A percentile compares a stretch with the other conserved stretches of the same genome.
Evolutionary conservation across 2,113 vertebrate genomes (phyloP).

Genomic region (Pipra filicauda): DNA sequence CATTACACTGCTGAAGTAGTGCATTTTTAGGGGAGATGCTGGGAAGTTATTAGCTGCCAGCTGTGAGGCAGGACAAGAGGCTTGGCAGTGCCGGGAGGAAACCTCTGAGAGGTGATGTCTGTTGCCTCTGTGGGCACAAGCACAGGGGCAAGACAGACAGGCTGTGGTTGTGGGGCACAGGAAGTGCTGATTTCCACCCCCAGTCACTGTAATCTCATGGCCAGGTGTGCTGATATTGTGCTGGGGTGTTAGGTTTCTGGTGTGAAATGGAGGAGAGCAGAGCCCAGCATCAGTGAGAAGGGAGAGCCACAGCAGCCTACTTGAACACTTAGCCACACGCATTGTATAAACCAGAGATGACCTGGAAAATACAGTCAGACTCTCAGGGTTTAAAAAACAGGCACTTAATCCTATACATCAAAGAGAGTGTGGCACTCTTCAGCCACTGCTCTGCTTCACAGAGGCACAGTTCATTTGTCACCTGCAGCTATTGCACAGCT

Average conservation of each 20-base stretch:
- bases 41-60: constrained; percentile 30
- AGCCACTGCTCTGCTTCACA: neutral
- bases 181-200: neutral
- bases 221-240: rapidly evolving
- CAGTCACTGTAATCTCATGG: rapidly evolving
- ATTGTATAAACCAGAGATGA: neutral
- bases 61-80: neutral
- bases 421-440: neutral
- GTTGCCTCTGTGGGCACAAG: rapidly evolving
- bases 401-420: neutral
- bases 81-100: neutral
- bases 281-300: neutral
- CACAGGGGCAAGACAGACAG: neutral
- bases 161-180: rapidly evolving
- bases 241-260: neutral
- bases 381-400: neutral
- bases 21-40: constrained; percentile 36
- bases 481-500: neutral
- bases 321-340: rapidly evolving
- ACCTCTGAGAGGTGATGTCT: neutral
- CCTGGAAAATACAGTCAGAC: neutral
- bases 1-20: neutral
- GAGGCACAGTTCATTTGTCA: rapidly evolving
- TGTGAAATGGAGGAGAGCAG: neutral
- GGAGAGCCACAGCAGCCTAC: neutral